These are phyloP conservation scores for Lepidurus arcticus DNA, from an alignment of 1,140 invertebrate species.

Conservation along the genomic window DNA sequence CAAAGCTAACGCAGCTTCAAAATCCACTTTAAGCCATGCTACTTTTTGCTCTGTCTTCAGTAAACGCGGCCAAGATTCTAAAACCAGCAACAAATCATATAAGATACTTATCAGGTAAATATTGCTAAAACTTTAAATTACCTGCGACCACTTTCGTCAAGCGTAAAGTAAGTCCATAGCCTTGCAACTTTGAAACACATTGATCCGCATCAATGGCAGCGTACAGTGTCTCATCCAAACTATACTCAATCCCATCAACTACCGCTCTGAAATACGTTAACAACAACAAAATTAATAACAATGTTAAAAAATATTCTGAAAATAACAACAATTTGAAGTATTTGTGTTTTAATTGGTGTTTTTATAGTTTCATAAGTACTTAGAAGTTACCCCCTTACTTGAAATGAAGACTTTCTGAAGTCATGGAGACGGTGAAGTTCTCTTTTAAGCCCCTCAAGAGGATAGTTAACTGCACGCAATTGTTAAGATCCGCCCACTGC, in stretches of 20 bases:
- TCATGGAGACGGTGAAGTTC: not conserved
- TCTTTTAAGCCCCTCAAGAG: not conserved
- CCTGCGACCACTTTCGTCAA: not conserved
- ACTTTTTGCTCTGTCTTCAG: not conserved
- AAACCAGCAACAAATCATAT: not conserved
- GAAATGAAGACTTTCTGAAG: not conserved
- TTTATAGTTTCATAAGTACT: no score
- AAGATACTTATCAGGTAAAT: not conserved
- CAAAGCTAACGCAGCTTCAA: not conserved
- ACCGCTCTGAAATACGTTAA: not conserved
- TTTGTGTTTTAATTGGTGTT: no score
- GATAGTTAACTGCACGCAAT: not conserved
- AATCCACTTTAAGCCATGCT: not conserved
- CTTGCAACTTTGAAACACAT: not conserved
- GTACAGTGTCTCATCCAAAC: not conserved
- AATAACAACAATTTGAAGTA: no score
- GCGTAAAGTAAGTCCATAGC: not conserved
- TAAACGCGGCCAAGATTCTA: not conserved
- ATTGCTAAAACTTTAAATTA: not conserved
- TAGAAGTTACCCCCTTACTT: not conserved
- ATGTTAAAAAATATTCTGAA: not conserved
- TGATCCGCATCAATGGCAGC: not conserved
- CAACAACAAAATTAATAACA: not conserved
- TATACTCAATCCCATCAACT: not conserved
- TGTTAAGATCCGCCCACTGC: not conserved